Evolutionary conservation across 2,113 vertebrate species (phyloP), one percentile per base, ranked within the genome.

Genomic region (Brachionichthys hirsutus): DNA sequence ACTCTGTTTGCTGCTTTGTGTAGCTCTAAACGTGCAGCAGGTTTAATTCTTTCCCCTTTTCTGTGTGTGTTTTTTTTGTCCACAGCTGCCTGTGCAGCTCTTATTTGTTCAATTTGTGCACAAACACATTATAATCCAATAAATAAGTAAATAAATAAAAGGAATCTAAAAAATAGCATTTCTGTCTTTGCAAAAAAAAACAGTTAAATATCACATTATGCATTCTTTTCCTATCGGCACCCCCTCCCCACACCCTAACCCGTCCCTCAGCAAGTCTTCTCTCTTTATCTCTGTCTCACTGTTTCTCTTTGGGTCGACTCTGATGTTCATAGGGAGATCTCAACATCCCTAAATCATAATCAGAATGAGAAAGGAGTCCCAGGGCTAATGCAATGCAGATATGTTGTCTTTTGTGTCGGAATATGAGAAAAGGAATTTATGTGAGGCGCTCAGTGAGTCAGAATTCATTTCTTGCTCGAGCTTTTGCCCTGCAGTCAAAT

Each of bases 401-500:
- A 70, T 70, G 44, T 72, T 83, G 83, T 91, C 87, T 89, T 88
- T 89, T 91, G 84, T 89, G 87, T 87, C 78, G 70, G 87, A 87
- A 90, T 89, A 88, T 85, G 84, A 88, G 84, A 88, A 91, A 88
- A 79, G 79, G 79, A 86, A 90, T 88, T 90, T 87, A 82, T 88
- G 77, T 85, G 86, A 85, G 73, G 83, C 73, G 75, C 86, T 90
- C 83, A 61, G 57, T 83, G 62, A 84, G 83, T 89, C 87, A 86
- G 85, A 91, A 88, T 90, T 92, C 84, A 85, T 82, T 90, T 88
- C 86, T 88, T 89, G 84, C 85, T 81, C 64, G 48, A 85, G 78
- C 78, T 86, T 94, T 90, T 89, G 85, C 88, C 91, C 92, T 70
- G 87, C 73, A 92, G 89, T 86, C 88, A 87, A 88, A 89, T 83